Percentiles rank a stretch among this genome's conserved stretches.
phyloP scores from a whole-genome alignment of 2,113 vertebrate genomes.

The Eonycteris spelaea region DNA sequence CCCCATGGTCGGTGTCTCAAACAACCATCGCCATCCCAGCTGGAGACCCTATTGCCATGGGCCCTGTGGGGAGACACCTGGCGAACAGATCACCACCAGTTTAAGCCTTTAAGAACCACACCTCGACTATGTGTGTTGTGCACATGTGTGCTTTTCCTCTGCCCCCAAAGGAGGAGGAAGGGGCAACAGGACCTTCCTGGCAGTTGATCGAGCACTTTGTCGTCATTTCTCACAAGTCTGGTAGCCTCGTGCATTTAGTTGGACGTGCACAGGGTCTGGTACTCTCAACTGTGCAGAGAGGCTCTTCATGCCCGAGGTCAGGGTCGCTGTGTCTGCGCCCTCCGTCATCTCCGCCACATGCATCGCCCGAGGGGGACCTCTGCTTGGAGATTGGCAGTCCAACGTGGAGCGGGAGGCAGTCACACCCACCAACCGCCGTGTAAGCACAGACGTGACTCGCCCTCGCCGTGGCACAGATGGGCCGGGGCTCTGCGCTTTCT shows the following conservation, averaged over 20 bases:
- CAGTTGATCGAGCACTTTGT: not conserved
- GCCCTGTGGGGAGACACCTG: conserved; percentile 86
- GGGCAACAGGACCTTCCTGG: conserved; percentile 37
- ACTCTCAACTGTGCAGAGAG: not conserved
- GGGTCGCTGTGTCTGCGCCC: conserved; percentile 6
- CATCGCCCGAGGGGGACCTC: not conserved
- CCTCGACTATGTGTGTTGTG: not conserved
- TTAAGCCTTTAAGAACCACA: conserved; percentile 81
- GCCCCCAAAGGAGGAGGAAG: conserved; percentile 53
- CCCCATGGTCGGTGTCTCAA: conserved; percentile 83
- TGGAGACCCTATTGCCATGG: conserved; percentile 71
- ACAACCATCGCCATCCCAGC: conserved; percentile 73
- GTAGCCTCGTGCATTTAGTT: conserved; percentile 52
- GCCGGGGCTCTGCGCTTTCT: conserved; percentile 88
- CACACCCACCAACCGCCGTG: not conserved
- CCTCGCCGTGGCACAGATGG: conserved; percentile 84
- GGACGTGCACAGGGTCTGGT: conserved; percentile 78
- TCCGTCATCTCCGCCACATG: not conserved
- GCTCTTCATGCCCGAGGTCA: conserved; percentile 64
- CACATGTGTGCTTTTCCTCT: conserved; percentile 33
- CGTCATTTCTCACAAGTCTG: conserved; percentile 54
- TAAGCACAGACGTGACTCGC: not conserved
- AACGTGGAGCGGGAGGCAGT: not conserved
- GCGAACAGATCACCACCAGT: conserved; percentile 79
- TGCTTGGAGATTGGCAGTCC: not conserved